These are phyloP conservation scores for Ichneumon xanthorius DNA, from an alignment of 2,888 invertebrate genomes.

Conservation along the genomic window DNA sequence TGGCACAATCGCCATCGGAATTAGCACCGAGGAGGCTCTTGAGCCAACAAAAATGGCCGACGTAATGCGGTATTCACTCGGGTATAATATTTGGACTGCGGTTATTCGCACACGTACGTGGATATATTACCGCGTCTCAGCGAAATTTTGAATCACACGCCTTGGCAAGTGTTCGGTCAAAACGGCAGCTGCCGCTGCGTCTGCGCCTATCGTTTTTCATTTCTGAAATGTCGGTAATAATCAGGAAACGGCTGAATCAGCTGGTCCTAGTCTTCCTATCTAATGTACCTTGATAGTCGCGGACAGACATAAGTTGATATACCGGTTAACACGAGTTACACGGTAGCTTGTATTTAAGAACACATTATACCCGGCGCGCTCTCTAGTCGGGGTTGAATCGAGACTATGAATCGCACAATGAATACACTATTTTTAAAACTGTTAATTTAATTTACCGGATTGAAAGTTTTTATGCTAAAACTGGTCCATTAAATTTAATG, in stretches of 20 bases:
- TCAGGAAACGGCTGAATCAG: neutral
- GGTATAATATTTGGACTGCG: neutral
- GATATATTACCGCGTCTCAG: neutral
- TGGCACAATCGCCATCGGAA: neutral
- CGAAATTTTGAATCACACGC: neutral
- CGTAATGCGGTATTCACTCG: neutral
- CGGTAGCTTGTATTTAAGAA: slow-evolving; percentile 43
- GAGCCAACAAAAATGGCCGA: neutral
- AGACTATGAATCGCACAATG: too few species aligned
- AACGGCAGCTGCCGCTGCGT: neutral
- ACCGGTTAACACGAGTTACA: slow-evolving; percentile 7
- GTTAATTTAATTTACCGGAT: too few species aligned
- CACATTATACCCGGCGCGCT: slow-evolving; percentile 37
- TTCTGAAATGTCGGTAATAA: neutral
- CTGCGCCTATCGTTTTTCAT: neutral
- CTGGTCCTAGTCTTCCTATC: neutral
- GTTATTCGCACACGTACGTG: neutral
- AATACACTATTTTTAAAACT: too few species aligned
- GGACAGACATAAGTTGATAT: slow-evolving; percentile 43
- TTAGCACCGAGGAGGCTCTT: neutral
- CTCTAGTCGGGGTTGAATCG: neutral
- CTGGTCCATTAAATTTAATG: too few species aligned
- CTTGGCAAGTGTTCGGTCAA: neutral
- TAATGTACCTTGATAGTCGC: slow-evolving; percentile 47
- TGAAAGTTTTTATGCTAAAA: too few species aligned